Evolutionary conservation across 2,888 invertebrate genomes (phyloP).

Genomic region (Lasioglossum vierecki): DNA sequence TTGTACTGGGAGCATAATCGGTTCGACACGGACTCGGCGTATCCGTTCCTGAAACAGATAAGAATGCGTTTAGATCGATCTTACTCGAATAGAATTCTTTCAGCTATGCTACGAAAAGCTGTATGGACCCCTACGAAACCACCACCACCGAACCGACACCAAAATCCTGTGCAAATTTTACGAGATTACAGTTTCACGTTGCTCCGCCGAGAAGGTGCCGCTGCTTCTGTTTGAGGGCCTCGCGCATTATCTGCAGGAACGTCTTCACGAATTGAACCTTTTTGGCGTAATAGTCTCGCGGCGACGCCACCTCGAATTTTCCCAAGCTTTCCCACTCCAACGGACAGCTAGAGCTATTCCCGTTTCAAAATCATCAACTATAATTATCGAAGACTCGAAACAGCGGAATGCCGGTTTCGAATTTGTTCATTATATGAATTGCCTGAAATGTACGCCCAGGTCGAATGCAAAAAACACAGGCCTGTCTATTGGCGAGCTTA

Average conservation of each 20-base stretch:
- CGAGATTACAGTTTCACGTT: constrained; percentile 5
- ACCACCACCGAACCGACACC: constrained; percentile 16
- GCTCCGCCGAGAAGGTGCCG: constrained; percentile 9
- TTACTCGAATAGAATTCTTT: not conserved
- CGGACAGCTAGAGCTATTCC: constrained; percentile 56
- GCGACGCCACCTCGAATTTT: constrained; percentile 30
- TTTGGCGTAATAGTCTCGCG: constrained; percentile 18
- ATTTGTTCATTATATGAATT: not conserved
- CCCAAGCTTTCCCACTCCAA: constrained; percentile 52
- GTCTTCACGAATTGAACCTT: constrained; percentile 38
- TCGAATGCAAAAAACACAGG: not conserved
- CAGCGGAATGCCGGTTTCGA: not conserved
- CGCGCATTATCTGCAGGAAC: constrained; percentile 22
- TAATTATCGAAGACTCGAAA: not conserved
- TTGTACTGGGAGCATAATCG: constrained; percentile 87
- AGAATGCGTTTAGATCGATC: not conserved
- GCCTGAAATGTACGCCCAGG: not conserved
- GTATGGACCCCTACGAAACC: not conserved
- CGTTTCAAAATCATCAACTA: constrained; percentile 19
- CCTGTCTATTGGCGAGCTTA: not conserved
- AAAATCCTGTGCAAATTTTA: not conserved
- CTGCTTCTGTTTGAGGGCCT: constrained; percentile 21
- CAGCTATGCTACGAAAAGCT: not conserved
- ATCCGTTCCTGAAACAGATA: constrained; percentile 85
- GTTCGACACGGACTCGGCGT: constrained; percentile 86